A percentile compares a stretch with the other conserved stretches of the same genome.
phyloP scores from a whole-genome alignment of 2,888 invertebrate species.

The Pristionchus arcanus region DNA sequence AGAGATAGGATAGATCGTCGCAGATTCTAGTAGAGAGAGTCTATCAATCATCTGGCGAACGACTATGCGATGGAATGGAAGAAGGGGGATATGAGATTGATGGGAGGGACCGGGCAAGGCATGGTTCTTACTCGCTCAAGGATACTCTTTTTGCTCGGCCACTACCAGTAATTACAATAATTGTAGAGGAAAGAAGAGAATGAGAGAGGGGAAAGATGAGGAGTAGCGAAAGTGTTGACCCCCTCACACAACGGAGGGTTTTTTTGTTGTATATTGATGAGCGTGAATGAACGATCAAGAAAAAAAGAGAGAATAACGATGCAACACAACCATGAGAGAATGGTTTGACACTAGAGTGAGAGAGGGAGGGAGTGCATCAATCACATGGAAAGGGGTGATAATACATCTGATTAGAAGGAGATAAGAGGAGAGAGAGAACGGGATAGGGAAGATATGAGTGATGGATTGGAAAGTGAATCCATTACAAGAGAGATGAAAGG shows the following conservation, averaged over 20 bases:
- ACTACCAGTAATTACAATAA: constrained; percentile 39
- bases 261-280: constrained; percentile 5
- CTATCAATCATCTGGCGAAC: constrained; percentile 37
- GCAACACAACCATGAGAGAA: background rate
- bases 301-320: background rate
- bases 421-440: constrained; percentile 17
- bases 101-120: background rate
- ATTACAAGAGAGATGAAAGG: background rate
- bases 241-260: background rate
- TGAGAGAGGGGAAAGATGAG: background rate
- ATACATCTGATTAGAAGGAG: background rate
- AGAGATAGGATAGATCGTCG: background rate
- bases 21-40: background rate
- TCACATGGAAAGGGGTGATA: constrained; percentile 1
- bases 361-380: background rate
- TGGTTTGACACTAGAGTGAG: background rate
- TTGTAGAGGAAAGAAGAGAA: constrained; percentile 5
- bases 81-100: background rate
- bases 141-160: background rate
- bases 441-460: background rate
- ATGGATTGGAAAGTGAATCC: constrained; percentile 28
- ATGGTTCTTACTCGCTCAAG: constrained; percentile 39
- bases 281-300: background rate
- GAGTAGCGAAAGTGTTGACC: constrained; percentile 19
- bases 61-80: background rate